Conservation (phyloP, 2,888 invertebrate species). For the Limenitis arthemis region DNA sequence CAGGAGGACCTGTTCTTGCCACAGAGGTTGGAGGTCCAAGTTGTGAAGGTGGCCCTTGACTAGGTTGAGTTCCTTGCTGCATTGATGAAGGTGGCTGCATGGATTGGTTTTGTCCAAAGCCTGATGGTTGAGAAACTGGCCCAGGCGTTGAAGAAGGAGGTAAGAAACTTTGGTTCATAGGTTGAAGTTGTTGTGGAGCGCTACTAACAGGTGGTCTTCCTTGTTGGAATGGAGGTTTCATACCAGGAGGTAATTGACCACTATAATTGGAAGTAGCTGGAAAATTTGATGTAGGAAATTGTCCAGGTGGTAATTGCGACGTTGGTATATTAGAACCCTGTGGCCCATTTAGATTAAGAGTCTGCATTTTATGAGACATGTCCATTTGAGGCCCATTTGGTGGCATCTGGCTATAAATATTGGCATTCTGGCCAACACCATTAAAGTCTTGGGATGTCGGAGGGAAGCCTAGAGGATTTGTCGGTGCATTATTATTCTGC, state of each 20-base stretch:
- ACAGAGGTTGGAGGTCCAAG: slow-evolving; percentile 29
- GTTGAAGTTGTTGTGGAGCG: slow-evolving; percentile 31
- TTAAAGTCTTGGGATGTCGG: slow-evolving; percentile 55
- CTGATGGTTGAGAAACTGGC: slow-evolving; percentile 18
- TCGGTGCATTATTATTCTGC: slow-evolving; percentile 60
- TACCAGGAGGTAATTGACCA: slow-evolving; percentile 38
- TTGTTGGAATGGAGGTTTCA: slow-evolving; percentile 39
- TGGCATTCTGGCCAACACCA: slow-evolving; percentile 51
- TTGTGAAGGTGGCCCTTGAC: slow-evolving; percentile 29
- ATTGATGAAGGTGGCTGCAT: slow-evolving; percentile 32
- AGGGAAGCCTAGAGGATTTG: slow-evolving; percentile 49
- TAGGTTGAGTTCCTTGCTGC: slow-evolving; percentile 28
- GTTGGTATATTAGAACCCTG: slow-evolving; percentile 46
- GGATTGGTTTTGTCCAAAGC: slow-evolving; percentile 25
- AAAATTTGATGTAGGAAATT: slow-evolving; percentile 35
- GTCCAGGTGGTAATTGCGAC: slow-evolving; percentile 48
- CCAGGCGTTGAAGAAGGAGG: slow-evolving; percentile 38
- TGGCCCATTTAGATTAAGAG: slow-evolving; percentile 55
- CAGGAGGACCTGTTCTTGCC: slow-evolving; percentile 19
- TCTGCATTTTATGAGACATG: slow-evolving; percentile 64
- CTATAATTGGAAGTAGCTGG: slow-evolving; percentile 42
- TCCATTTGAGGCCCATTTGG: slow-evolving; percentile 43
- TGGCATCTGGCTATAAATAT: slow-evolving; percentile 47
- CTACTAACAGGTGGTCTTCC: slow-evolving; percentile 38
- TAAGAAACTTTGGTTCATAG: slow-evolving; percentile 34